Evolutionary conservation across 2,888 invertebrate species (phyloP), one percentile per base, ranked within the genome.

Genomic region (Andrena hattorfiana): DNA sequence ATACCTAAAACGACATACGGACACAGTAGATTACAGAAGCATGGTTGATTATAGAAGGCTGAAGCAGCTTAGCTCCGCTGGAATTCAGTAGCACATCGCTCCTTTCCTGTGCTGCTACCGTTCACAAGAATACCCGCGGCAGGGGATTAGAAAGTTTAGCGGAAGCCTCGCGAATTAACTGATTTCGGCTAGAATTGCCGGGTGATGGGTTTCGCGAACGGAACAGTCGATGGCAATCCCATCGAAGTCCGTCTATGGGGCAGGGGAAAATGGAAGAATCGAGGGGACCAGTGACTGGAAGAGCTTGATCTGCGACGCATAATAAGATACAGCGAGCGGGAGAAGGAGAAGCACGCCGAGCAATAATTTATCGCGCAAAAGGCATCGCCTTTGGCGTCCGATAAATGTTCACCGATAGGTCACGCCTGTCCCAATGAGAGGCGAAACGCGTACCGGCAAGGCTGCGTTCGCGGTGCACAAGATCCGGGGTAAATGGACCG

Each of bases 281-380:
- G 13, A 23, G 8, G 48, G 32, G 23, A 4, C n/a, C n/a, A 32
- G 64, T 42, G 80, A 80, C 56, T 63, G 73, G 66, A 66, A 63
- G 59, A 51, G 64, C 51, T 76, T 68, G 83, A 77, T 80, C 69
- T 66, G 70, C 76, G 83, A 71, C 77, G 70, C 73, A 76, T 85
- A 85, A 90, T 84, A 85, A 89, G 88, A 87, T 86, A 85, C 79
- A 85, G 86, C 84, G 82, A 80, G 81, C 80, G 73, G 77, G 80
- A 74, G 79, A 70, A 74, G 69, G 72, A 76, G 81, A 66, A 69
- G 81, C 60, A 70, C 72, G 70, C 56, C 62, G 77, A 75, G 84
- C 81, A 83, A 89, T 89, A 89, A 89, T 89, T 89, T 89, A 89
- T 89, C 85, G 66, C 81, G 83, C 85, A 89, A 89, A 89, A 88